Evolutionary conservation across 2,113 vertebrate genomes (phyloP), one percentile per base, ranked within the genome.

Genomic region (Microtus montanus): DNA sequence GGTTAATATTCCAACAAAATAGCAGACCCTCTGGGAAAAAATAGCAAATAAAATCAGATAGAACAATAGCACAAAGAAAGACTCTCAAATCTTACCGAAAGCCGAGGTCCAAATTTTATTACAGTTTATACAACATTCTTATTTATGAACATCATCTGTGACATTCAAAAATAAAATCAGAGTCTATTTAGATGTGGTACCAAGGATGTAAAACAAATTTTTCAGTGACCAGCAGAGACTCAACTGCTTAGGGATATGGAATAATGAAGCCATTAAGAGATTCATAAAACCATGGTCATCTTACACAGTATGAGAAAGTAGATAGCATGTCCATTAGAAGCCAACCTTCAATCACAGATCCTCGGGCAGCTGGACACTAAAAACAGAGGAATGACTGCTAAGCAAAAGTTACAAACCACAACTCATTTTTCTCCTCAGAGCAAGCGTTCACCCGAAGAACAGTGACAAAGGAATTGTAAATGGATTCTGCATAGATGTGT

Each of bases 161-260:
- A 89, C 22, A 75, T 86, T 71, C 92, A 20, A 79, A 94, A 9
- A 74, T 35, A 91, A 93, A 94, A 66, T 54, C 74, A 33, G n/a
- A 41, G 38, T 47, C 52, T 78, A 28, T 77, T 95, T 86, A 90
- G 90, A 78, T 54, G 8, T 35, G 30, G 64, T 70, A 33, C 28
- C 84, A 93, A 87, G 79, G n/a, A 93, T 20, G 9, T 66, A 47
- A 97, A 90, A 63, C 28, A 88, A 77, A 87, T 58, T 80, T 87
- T 77, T 91, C 64, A 49, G 44, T 71, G 83, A 70, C 47, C 74
- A 79, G 30, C 87, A 87, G 70, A 58, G 90, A 12, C 22, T 79
- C 66, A 49, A 22, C 52, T 78, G 35, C 85, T 95, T 70, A 52
- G n/a, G 68, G 66, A 44, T 17, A 11, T 13, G 49, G 41, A 90